Evolutionary conservation across 1,140 invertebrate species (phyloP), one percentile per base, ranked within the genome.

Genomic region (Drosophila santomea): DNA sequence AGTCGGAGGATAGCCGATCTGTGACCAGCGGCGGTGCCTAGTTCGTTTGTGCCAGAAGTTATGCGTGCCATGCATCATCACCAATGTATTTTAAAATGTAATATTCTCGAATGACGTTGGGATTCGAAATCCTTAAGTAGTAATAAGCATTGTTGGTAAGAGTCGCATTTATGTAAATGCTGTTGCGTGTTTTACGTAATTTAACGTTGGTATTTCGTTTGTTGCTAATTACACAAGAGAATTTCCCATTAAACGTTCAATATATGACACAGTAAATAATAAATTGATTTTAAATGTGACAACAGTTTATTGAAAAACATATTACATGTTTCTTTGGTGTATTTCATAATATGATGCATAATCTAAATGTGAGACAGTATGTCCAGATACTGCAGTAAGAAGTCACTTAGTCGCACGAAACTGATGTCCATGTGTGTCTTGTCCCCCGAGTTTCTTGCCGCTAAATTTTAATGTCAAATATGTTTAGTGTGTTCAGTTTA

Each of bases 51-150:
- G 39, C 28, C 58, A 20, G 7, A 5, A 11, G 14, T 55, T 32
- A 11, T 5, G 39, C 14, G 74, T 85, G 78, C 69, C 83, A 85
- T 78, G 17, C 3, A 59, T 39, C 15, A 56, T 44, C 57, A 61
- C 68, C 59, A 82, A 82, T 68, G 51, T 60, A 57, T 48, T 50
- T 35, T 17, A 23, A 38, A 35, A 45, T 20, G 10, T 23, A 32
- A 32, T 5, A 14, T 36, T 43, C 45, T 54, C 11, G 5, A 41
- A 50, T 47, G 78, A 82, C 78, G 48, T 41, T 55, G 39, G 78
- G 68, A 74, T 82, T 82, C 2, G 1, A 74, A 80, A 79, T 79
- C 78, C 76, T 51, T 60, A 72, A 68, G 56, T 76, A 81, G 72
- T 81, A 43, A 47, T 14, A 17, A 23, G 17, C 38, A 54, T 10